Evolutionary conservation across 2,888 invertebrate species (phyloP), one percentile per base, ranked within the genome.

Genomic region (Tetanocera ferruginea): DNA sequence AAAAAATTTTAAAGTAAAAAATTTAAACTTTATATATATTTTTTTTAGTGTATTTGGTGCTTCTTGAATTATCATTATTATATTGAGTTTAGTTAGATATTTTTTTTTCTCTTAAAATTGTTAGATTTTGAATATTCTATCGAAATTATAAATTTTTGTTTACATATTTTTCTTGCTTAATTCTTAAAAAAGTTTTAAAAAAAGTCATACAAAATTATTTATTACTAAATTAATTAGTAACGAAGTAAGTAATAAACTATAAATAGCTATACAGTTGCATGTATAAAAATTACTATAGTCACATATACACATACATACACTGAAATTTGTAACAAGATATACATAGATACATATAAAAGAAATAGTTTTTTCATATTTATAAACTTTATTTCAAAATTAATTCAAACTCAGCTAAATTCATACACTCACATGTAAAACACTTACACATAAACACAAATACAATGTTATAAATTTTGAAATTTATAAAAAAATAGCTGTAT

Each of bases 171-270:
- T 76, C 25, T 62, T 69, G 71, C 72, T 14, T 57, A 76, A 52
- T 49, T 62, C 49, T n/a, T 75, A 23, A 17, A 11, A 11, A 31
- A 14, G 62, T 60, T 34, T 43, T 49, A 62, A 51, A 25, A 37
- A 66, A 49, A 23, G 28, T 43, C 25, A 49, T 69, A 43, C 17
- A 70, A 28, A 28, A n/a, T 17, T 6, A 70, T 3, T 43, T 43
- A 28, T 60, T 83, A 83, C 83, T 83, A 83, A 83, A 80, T 79
- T 77, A 79, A 80, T 83, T 82, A 83, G 83, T 83, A 82, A 78
- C 69, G 64, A 49, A 52, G 23, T 6, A 51, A 34, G n/a, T 43
- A n/a, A 43, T 25, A 8, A 4, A 9, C 19, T 72, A 25, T n/a
- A 72, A 37, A 72, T 62, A 60, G 6, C 25, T 67, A 67, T 67